Percentiles rank a stretch among this genome's conserved stretches.
phyloP scores from a whole-genome alignment of 2,888 invertebrate species.

The Eupithecia vulgata region DNA sequence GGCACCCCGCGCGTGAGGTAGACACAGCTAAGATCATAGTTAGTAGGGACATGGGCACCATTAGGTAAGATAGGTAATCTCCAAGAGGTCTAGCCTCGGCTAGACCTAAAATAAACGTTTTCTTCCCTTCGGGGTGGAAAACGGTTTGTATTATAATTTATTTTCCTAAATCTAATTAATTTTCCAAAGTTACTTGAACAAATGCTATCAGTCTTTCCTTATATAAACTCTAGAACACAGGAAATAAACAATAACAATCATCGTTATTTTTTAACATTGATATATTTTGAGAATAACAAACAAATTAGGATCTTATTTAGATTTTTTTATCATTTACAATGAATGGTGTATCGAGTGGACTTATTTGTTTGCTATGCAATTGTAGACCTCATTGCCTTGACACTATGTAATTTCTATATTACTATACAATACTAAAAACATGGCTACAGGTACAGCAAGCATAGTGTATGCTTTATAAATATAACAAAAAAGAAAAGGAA shows the following conservation, averaged over 20 bases:
- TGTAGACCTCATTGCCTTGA: background rate
- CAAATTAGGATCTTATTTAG: background rate
- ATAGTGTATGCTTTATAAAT: background rate
- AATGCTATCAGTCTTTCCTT: constrained; percentile 1
- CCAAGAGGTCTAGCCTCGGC: no score
- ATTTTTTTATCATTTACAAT: background rate
- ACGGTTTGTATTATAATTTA: no score
- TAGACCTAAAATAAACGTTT: no score
- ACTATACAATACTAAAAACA: background rate
- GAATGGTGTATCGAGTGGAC: background rate
- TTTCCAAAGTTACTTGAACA: constrained; percentile 5
- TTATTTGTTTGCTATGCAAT: background rate
- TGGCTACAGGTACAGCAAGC: no score
- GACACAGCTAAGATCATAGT: no score
- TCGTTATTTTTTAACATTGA: background rate
- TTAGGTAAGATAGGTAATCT: no score
- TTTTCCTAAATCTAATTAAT: constrained; percentile 1
- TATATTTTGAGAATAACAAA: background rate
- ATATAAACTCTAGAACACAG: background rate
- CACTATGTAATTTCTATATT: background rate
- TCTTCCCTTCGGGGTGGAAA: no score
- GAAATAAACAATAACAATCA: background rate
- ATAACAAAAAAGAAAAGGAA: background rate
- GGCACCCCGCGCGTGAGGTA: no score
- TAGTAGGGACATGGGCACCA: no score